Evolutionary conservation across 2,113 vertebrate species (phyloP).

Genomic region (Fukomys damarensis): DNA sequence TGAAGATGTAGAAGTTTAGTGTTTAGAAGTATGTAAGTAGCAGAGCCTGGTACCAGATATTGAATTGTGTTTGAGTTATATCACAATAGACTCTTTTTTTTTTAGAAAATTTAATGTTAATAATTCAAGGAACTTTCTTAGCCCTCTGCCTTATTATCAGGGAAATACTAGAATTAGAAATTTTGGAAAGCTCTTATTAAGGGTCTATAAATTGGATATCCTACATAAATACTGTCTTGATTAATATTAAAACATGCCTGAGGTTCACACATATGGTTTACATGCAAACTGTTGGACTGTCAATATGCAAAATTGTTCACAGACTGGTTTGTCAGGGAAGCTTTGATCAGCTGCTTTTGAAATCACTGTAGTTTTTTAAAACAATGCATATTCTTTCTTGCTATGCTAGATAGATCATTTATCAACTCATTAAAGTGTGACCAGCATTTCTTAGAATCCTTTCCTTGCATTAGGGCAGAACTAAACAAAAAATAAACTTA

Average conservation of each 20-base stretch:
- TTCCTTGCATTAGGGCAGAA: neutral
- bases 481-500: neutral
- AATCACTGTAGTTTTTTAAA: conserved; percentile 21
- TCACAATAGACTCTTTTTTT: neutral
- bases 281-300: neutral
- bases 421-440: neutral
- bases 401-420: neutral
- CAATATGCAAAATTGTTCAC: neutral
- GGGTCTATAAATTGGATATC: neutral
- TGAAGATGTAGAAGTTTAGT: neutral
- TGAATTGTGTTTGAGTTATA: neutral
- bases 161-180: neutral
- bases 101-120: neutral
- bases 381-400: neutral
- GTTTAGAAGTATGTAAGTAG: neutral
- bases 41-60: neutral
- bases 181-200: neutral
- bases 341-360: neutral
- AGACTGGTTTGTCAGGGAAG: neutral
- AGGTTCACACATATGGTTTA: neutral
- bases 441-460: neutral
- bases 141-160: neutral
- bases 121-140: neutral
- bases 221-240: neutral
- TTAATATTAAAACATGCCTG: neutral